These are phyloP conservation scores for Todiramphus saurophagus DNA, from an alignment of 2,113 vertebrate genomes.

Conservation along the genomic window DNA sequence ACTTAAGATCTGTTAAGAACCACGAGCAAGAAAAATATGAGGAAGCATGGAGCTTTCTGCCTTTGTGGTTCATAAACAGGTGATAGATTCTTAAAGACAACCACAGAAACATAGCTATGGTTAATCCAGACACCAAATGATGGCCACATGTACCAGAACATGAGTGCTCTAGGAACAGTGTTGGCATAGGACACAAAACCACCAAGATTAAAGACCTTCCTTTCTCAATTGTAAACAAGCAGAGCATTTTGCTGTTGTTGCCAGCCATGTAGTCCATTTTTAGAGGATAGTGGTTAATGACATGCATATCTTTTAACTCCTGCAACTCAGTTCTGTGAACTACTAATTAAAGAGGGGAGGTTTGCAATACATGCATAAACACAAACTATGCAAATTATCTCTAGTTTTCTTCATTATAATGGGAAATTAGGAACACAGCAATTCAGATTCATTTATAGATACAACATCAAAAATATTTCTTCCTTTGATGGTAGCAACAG, in stretches of 20 bases:
- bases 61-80: not conserved
- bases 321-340: not conserved
- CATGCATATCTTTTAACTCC: not conserved
- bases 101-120: not conserved
- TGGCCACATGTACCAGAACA: not conserved
- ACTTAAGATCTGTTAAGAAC: not conserved
- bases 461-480: slow-evolving; percentile 21
- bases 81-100: not conserved
- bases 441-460: slow-evolving; percentile 17
- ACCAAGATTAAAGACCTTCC: not conserved
- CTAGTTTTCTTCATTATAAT: slow-evolving; percentile 2
- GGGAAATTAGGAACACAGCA: not conserved
- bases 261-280: not conserved
- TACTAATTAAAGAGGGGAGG: not conserved
- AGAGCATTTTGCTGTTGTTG: not conserved
- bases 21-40: not conserved
- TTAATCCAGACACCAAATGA: not conserved
- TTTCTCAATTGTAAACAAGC: not conserved
- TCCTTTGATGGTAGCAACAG: not conserved
- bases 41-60: not conserved
- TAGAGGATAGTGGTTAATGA: not conserved
- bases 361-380: not conserved
- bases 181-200: not conserved
- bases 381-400: not conserved
- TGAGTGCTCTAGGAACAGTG: not conserved